Evolutionary conservation across 1,140 invertebrate species (phyloP).

Genomic region (Andrena cerasifolii): DNA sequence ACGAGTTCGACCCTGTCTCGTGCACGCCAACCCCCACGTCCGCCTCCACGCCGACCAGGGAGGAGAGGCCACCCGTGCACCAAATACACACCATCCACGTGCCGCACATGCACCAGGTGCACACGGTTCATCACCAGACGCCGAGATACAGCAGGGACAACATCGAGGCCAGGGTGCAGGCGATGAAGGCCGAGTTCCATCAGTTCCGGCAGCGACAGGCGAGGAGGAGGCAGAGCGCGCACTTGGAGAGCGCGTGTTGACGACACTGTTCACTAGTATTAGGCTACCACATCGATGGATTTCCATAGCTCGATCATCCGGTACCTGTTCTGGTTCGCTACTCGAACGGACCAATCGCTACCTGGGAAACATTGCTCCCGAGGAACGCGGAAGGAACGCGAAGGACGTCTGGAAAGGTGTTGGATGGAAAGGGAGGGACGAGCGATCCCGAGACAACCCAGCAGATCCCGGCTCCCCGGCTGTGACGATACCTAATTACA

Average conservation of each 20-base stretch:
- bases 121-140: conserved; percentile 79
- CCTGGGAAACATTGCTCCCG: not conserved
- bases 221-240: conserved; percentile 85
- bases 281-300: not conserved
- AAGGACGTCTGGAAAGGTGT: not conserved
- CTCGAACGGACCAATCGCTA: not conserved
- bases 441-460: too few species aligned
- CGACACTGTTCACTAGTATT: conserved; percentile 10
- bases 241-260: conserved; percentile 90
- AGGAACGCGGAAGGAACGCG: not conserved
- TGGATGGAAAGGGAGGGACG: too few species aligned
- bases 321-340: conserved; percentile 31
- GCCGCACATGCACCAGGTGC: conserved; percentile 76
- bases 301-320: conserved; percentile 11
- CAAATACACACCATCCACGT: conserved; percentile 75
- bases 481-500: conserved; percentile 24
- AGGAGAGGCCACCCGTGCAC: conserved; percentile 80
- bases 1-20: conserved; percentile 93
- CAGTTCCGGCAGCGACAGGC: conserved; percentile 95
- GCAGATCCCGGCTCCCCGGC: conserved; percentile 39
- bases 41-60: conserved; percentile 84
- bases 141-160: conserved; percentile 84
- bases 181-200: conserved; percentile 97
- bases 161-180: conserved; percentile 94
- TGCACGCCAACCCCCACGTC: conserved; percentile 89